Base-by-base conservation (phyloP, 2,888 invertebrate genomes). In the Acrobasis repandana region DNA sequence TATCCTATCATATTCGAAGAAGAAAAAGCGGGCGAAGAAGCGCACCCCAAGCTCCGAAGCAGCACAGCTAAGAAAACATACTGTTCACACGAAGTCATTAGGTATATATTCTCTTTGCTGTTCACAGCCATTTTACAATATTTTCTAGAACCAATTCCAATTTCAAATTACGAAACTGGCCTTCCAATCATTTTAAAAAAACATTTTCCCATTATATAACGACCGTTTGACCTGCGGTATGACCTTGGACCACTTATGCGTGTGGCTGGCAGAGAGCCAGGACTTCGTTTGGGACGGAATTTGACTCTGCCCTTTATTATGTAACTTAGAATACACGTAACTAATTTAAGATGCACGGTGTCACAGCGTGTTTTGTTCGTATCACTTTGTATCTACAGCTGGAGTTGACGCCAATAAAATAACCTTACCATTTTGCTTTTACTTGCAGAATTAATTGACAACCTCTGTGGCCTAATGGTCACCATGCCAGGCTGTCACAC, bases 241-340 rank as follows among this genome's bases (percentile, higher is more conserved):
- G 15, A 57, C 57, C 57, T 57, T 57, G 57, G n/a, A 33, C 57
- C 15, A 47, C 33, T 33, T 11, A 14, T 15, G 43, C 47, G 47
- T 10, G 9, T 28, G 65, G n/a, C 76, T 84, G 84, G 84, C 78
- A n/a, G 5, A 0, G 1, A n/a, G 76, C 83, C 84, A 83, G 71
- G 16, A 16, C 63, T 65, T 71, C 65, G 68, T 70, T 71, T 70
- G 70, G 74, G 73, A 71, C 75, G 70, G 67, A 67, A 73, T 75
- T 74, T 65, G 54, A 62, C 63, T 51, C 48, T 71, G 80, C 73
- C 77, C 81, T 79, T 76, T 70, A 73, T 82, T 82, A 82, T 75
- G 71, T 81, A 82, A 82, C 65, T 16, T 34, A 38, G 59, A 58
- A 67, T 66, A 64, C 66, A 68, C 68, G 69, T 65, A 67, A 66